Percentiles rank a stretch among this genome's conserved stretches.
phyloP scores from a whole-genome alignment of 2,888 invertebrate genomes.

The Anorthoa munda region DNA sequence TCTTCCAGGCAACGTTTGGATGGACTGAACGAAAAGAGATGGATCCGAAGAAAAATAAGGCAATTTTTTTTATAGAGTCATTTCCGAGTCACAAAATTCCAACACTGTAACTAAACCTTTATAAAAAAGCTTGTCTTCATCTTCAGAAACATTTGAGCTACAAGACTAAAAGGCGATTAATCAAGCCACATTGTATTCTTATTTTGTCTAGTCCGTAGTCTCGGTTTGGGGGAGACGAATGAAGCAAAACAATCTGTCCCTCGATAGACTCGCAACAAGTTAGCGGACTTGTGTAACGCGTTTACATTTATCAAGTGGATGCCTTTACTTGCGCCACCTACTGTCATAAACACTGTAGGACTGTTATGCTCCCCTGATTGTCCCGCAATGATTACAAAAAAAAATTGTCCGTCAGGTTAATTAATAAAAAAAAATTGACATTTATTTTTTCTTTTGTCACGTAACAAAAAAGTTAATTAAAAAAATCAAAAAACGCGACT shows the following conservation, averaged over 20 bases:
- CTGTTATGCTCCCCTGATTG: no score
- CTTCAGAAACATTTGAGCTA: conserved; percentile 12
- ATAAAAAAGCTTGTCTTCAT: conserved; percentile 14
- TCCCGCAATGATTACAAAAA: conserved; percentile 1
- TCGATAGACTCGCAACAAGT: conserved; percentile 86
- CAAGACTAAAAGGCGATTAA: conserved; percentile 74
- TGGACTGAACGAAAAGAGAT: no score
- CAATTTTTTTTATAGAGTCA: background rate
- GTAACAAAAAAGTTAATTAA: no score
- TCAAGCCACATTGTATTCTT: conserved; percentile 77
- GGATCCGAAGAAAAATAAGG: background rate
- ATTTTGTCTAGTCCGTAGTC: conserved; percentile 70
- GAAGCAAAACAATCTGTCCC: conserved; percentile 74
- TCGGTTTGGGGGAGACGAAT: conserved; percentile 72
- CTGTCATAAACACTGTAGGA: conserved; percentile 63
- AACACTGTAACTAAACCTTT: background rate
- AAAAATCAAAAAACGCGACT: no score
- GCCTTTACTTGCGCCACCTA: conserved; percentile 49
- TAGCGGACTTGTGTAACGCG: conserved; percentile 74
- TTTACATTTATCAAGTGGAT: conserved; percentile 83
- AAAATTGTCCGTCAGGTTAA: no score
- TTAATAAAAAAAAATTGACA: no score
- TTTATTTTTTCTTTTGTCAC: no score
- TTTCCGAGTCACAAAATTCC: background rate
- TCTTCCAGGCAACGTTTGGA: no score